Evolutionary conservation across 64 coral and sea anemone species (phyloP), one percentile per base, ranked within the genome.

Genomic region (Montipora sp.): DNA sequence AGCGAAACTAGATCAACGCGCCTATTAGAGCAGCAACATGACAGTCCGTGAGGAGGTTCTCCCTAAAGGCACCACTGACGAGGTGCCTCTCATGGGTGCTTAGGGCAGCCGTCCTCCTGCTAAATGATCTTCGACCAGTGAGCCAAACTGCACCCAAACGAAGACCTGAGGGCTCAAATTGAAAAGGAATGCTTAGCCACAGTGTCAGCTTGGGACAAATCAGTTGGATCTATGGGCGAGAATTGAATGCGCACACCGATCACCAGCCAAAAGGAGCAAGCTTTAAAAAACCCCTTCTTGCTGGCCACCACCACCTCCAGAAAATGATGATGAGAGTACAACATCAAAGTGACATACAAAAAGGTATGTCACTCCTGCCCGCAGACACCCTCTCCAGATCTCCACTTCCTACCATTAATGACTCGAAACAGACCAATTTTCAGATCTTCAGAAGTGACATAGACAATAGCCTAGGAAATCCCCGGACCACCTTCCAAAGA

Each of bases 101-200:
- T 87, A 2, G 83, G 23, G 83, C 60, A 50, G 83, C 46, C 63
- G 36, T 87, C 12, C 19, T 87, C 46, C 63, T 72, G 61, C 83
- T 66, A 72, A 73, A 87, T 71, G 83, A 58, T 58, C 55, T 58
- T 10, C 55, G 10, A 10, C 55, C 55, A 58, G 55, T 88, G 71
- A 19, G 48, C 66, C 86, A 88, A 75, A 53, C 50, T 88, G n/a
- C 47, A 72, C 58, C 70, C 73, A 19, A 88, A 75, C 57, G 70
- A 88, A 88, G 71, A 88, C 11, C 58, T 88, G 57, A 76, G 86
- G 86, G 73, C 86, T 36, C 86, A 88, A 75, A 88, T 76, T 75
- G 72, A 87, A 72, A 87, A 87, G 51, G 84, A 87, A 87, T 87
- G 84, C 47, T 27, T 87, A 15, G 84, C 84, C 20, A 88, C 77